These are phyloP conservation scores for Byasa hedistus DNA, from an alignment of 2,888 invertebrate genomes.

Conservation along the genomic window DNA sequence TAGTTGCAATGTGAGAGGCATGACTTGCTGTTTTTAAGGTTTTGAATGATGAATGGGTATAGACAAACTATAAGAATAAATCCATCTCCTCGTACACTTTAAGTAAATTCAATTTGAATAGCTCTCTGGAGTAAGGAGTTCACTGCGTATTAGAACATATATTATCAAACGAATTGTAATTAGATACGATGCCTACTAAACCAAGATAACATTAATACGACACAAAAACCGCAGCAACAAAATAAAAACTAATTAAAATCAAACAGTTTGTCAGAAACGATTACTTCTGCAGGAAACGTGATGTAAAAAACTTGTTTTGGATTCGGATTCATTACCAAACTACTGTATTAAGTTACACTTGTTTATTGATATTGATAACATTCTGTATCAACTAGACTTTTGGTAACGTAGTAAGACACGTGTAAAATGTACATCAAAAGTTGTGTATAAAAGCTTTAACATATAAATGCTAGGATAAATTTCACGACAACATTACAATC, in stretches of 20 bases:
- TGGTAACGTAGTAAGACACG: background rate
- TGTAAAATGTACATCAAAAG: background rate
- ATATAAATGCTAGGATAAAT: no score
- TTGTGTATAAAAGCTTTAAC: background rate
- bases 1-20: conserved; percentile 14
- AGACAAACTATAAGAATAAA: background rate
- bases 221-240: background rate
- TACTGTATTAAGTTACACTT: conserved; percentile 20
- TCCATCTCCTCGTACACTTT: background rate
- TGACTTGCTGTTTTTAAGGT: conserved; percentile 2
- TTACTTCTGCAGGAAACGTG: background rate
- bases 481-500: no score
- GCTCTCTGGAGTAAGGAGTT: background rate
- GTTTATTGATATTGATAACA: conserved; percentile 12
- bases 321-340: conserved; percentile 10
- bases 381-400: background rate
- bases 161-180: background rate
- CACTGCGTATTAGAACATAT: background rate
- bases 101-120: background rate
- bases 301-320: conserved; percentile 8
- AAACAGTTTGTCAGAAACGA: conserved; percentile 6
- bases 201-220: background rate
- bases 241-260: conserved; percentile 2
- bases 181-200: background rate
- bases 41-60: no score